A percentile compares a stretch with the other conserved stretches of the same genome.
Conservation (phyloP, 1,140 invertebrate genomes). For the Ephestia elutella region DNA sequence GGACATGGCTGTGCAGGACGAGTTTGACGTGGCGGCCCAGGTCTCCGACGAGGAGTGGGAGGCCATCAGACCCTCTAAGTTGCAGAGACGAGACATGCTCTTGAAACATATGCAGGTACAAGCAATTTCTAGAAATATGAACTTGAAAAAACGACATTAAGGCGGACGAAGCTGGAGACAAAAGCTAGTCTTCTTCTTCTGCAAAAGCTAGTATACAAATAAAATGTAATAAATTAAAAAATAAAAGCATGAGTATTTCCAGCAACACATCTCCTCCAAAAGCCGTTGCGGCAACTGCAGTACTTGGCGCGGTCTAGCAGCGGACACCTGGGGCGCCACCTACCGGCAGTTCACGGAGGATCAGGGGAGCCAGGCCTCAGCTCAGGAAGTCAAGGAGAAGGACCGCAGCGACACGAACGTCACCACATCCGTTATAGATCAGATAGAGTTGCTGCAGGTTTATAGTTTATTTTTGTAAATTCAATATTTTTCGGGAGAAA, state of each 20-base stretch:
- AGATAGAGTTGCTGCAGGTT: conserved; percentile 53
- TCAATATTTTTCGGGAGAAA: too few species aligned
- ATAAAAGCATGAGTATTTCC: too few species aligned
- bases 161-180: too few species aligned
- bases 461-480: conserved; percentile 9
- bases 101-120: conserved; percentile 77
- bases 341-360: conserved; percentile 32
- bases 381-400: conserved; percentile 10
- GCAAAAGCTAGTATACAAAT: too few species aligned
- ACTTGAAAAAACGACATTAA: too few species aligned
- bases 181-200: too few species aligned
- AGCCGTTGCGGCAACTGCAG: conserved; percentile 79
- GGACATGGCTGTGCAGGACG: conserved; percentile 78
- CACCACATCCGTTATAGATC: conserved; percentile 36
- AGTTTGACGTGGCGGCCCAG: conserved; percentile 80
- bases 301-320: conserved; percentile 78
- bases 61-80: conserved; percentile 80
- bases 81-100: conserved; percentile 77
- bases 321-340: conserved; percentile 80
- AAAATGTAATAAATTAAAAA: too few species aligned
- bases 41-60: conserved; percentile 89
- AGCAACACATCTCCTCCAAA: conserved; percentile 72
- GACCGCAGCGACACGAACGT: conserved; percentile 23
- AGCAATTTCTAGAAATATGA: too few species aligned
- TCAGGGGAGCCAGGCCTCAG: conserved; percentile 6